Evolutionary conservation across 2,113 vertebrate species (phyloP).

Genomic region (Coptodon rendalli): DNA sequence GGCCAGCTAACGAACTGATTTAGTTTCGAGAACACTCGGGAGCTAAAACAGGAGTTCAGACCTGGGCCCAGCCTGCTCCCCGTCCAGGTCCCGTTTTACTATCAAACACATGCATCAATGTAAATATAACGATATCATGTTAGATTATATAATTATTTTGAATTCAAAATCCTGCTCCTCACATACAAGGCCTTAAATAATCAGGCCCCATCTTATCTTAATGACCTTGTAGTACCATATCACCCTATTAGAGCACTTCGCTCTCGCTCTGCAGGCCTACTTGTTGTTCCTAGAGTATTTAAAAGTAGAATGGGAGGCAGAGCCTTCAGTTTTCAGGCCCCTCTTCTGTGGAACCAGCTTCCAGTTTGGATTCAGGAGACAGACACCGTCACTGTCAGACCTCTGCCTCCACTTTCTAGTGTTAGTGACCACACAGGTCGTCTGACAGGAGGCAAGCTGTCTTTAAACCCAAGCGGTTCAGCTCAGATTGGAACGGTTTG

Average conservation of each 20-base stretch:
- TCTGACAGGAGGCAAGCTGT: not conserved
- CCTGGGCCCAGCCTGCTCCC: not conserved
- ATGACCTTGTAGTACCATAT: no score
- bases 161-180: not conserved
- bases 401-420: not conserved
- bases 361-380: not conserved
- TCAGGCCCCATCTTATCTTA: no score
- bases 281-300: not conserved
- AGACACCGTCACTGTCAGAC: not conserved
- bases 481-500: not conserved
- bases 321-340: not conserved
- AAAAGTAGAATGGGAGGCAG: not conserved
- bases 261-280: rapidly evolving
- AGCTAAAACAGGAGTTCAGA: not conserved
- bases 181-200: no score
- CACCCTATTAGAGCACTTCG: rapidly evolving
- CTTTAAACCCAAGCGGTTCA: not conserved
- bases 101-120: not conserved
- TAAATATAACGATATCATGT: not conserved
- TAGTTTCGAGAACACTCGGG: not conserved
- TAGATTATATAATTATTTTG: not conserved
- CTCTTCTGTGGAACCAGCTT: not conserved
- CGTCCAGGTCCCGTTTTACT: not conserved
- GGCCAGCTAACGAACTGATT: not conserved
- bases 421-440: not conserved